Evolutionary conservation across 2,888 invertebrate species (phyloP).

Genomic region (Odontocerum albicorne): DNA sequence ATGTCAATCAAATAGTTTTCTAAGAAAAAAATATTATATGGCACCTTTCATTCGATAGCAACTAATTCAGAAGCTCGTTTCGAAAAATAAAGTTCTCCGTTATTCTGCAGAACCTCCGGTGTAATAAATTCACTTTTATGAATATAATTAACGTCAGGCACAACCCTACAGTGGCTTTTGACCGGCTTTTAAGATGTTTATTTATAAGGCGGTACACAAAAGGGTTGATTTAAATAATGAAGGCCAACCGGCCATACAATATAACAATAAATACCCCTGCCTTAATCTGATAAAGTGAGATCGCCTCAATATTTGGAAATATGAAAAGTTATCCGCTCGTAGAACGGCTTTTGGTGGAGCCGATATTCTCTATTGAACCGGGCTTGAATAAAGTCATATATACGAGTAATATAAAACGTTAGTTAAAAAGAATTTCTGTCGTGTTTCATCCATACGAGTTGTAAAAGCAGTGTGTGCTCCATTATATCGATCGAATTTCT

Average conservation of each 20-base stretch:
- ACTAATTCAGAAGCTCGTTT: not conserved
- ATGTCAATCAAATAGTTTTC: no score
- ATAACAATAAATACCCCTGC: slow-evolving; percentile 12
- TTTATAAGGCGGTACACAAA: slow-evolving; percentile 13
- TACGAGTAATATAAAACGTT: no score
- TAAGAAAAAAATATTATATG: no score
- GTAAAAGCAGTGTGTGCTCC: no score
- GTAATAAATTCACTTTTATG: slow-evolving; percentile 13
- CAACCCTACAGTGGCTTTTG: slow-evolving; percentile 5
- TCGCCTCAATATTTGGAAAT: slow-evolving; percentile 5
- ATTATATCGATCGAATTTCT: no score
- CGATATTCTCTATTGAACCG: not conserved
- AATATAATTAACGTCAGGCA: slow-evolving; percentile 16
- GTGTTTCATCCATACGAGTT: no score
- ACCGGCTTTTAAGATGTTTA: slow-evolving; percentile 14
- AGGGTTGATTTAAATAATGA: slow-evolving; percentile 16
- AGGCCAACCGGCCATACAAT: slow-evolving; percentile 1
- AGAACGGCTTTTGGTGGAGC: not conserved
- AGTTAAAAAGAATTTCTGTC: no score
- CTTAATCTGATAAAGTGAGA: slow-evolving; percentile 7
- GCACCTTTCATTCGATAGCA: no score
- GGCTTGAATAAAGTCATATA: no score
- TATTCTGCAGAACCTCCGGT: not conserved
- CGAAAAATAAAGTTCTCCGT: not conserved
- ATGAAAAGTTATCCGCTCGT: slow-evolving; percentile 5